Evolutionary conservation across 2,888 invertebrate genomes (phyloP), one percentile per base, ranked within the genome.

Genomic region (Pegoplata infirma): DNA sequence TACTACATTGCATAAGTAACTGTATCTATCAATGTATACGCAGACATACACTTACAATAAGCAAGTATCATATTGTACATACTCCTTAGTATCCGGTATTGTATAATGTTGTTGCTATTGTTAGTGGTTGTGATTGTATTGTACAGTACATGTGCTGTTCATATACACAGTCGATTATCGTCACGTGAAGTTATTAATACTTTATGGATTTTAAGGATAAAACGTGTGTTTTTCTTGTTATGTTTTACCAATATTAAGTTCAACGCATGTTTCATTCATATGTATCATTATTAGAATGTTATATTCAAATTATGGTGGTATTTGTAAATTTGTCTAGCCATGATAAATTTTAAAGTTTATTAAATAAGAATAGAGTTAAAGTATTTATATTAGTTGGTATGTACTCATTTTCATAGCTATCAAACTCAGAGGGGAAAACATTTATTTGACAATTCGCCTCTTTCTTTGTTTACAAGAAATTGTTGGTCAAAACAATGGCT

Each of bases 101-200:
- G 36, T 23, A 8, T 36, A 14, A 6, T 25, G 7, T 63, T 21
- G 3, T 25, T 40, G 17, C 25, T 44, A 19, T 59, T 40, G 16
- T 51, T 51, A 17, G n/a, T n/a, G n/a, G n/a, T n/a, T n/a, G n/a
- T 14, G 5, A 12, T 12, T 10, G n/a, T 1, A 19, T n/a, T 7
- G 19, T 36, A 16, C 6, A n/a, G 28, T 36, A 63, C 46, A 32
- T 25, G 10, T 32, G 3, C 32, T n/a, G n/a, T n/a, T n/a, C 12
- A 40, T 40, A n/a, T 1, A 40, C 2, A n/a, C 36, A 44, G 12
- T 14, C 44, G 47, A n/a, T n/a, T n/a, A n/a, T 44, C 49, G 44
- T 59, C 59, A 74, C 36, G 74, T 69, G 75, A 32, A 49, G 21
- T 49, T 63, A 40, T 72, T 59, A 71, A 67, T 61, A 49, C 66